Evolutionary conservation across 2,113 vertebrate species (phyloP), one percentile per base, ranked within the genome.

Genomic region (Chaetodon trifascialis): DNA sequence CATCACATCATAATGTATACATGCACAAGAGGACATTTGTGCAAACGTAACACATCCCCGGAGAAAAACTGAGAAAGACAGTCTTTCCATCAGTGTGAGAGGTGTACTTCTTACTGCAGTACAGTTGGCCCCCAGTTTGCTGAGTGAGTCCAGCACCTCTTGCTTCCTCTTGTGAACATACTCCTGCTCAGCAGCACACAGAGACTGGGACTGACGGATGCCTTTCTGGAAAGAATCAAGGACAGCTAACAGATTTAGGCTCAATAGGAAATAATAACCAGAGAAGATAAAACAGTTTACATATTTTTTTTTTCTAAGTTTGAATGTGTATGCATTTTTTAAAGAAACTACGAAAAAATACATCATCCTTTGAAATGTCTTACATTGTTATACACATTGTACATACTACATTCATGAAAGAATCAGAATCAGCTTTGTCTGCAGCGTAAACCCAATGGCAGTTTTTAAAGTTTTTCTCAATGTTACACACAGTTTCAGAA

Each of bases 141-240:
- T 65, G 38, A 94, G 83, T 14, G 89, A 69, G 62, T 91, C 23
- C 74, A 87, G 74, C 38, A 89, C 66, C 0, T 76, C 21, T 3
- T 49, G 51, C 69, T 91, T 94, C 73, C 88, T 91, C 72, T 72
- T 40, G 46, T 65, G 4, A n/a, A 94, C 62, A 36, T 80, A 92
- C 1, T 91, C 49, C 63, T 63, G 64, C 23, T 92, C 93, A 14
- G 88, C 89, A 25, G 77, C 52, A 67, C 86, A 91, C 59, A 92
- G 51, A 56, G 68, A 55, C 7, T 5, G 23, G 9, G 90, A 87
- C 3, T 65, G 72, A 38, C 38, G 83, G 40, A 91, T 17, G 10
- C 8, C 11, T 34, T 11, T 82, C 92, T 92, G 84, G 2, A 66
- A 47, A 51, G 5, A 21, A 59, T 42, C n/a, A 70, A 42, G 15